phyloP scores from a whole-genome alignment of 64 coral and sea anemone species.

The Pocillopora verrucosa region DNA sequence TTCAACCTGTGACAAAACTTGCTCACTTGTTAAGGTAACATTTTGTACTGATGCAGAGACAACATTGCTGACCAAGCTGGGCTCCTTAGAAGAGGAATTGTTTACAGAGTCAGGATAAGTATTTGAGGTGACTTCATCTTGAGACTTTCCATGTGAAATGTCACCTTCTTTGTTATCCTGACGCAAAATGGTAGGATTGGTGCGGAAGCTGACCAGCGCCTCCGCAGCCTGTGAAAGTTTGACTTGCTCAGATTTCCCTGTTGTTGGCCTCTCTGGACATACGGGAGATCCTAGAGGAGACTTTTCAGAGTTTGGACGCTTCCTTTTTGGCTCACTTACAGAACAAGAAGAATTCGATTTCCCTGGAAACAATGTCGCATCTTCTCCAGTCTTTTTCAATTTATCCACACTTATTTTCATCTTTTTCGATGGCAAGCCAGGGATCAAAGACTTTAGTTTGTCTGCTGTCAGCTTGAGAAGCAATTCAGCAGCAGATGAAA shows the following conservation, averaged over 20 bases:
- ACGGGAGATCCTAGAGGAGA: not conserved
- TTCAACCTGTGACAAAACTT: not conserved
- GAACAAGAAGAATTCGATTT: not conserved
- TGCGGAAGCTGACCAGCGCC: constrained; percentile 62
- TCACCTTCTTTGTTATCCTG: not conserved
- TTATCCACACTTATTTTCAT: not conserved
- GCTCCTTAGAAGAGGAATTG: not conserved
- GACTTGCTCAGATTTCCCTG: constrained; percentile 37
- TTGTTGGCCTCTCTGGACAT: not conserved
- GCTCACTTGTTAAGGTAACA: not conserved
- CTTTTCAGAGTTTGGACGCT: not conserved
- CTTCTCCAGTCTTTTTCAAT: not conserved
- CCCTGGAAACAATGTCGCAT: not conserved
- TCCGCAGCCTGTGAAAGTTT: constrained; percentile 63
- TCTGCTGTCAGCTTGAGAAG: constrained; percentile 31
- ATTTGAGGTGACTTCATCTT: not conserved
- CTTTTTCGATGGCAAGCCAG: not conserved
- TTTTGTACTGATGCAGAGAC: not conserved
- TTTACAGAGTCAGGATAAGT: not conserved
- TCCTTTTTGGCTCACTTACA: not conserved
- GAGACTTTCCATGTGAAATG: not conserved
- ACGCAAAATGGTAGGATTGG: constrained; percentile 33
- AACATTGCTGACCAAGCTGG: not conserved
- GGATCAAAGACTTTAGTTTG: constrained; percentile 1
- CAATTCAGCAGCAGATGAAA: constrained; percentile 44